A percentile compares a stretch with the other conserved stretches of the same genome.
phyloP scores from a whole-genome alignment of 2,113 vertebrate genomes.

The Apaloderma vittatum region DNA sequence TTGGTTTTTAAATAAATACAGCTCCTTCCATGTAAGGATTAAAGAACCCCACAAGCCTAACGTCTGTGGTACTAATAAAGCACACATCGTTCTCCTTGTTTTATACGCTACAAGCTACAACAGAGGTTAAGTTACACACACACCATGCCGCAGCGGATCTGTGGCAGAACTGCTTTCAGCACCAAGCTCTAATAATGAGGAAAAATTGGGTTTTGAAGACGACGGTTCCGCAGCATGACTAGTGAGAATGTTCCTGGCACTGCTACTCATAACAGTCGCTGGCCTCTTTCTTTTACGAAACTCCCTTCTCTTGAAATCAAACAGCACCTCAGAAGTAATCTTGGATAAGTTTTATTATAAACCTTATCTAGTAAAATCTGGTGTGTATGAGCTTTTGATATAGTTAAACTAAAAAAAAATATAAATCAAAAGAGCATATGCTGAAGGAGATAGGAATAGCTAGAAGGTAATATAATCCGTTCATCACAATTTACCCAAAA shows the following conservation, averaged over 20 bases:
- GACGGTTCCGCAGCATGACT: constrained; percentile 46
- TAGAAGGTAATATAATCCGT: neutral
- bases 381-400: neutral
- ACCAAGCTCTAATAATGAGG: neutral
- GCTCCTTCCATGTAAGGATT: neutral
- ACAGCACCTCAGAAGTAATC: neutral
- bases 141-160: neutral
- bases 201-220: neutral
- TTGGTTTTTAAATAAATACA: constrained; percentile 35
- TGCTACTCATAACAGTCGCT: fast-evolving
- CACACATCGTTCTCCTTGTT: neutral
- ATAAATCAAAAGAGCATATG: neutral
- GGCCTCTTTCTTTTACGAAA: neutral
- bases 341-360: neutral
- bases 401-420: neutral
- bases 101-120: neutral
- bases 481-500: constrained; percentile 22
- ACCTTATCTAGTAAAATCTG: neutral
- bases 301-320: neutral
- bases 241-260: constrained; percentile 52
- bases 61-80: neutral
- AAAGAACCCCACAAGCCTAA: neutral
- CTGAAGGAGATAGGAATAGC: constrained; percentile 38
- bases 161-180: neutral
- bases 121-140: neutral